Base-by-base conservation (phyloP, 2,797 vertebrate genomes). In the Lacerta bilineata region DNA sequence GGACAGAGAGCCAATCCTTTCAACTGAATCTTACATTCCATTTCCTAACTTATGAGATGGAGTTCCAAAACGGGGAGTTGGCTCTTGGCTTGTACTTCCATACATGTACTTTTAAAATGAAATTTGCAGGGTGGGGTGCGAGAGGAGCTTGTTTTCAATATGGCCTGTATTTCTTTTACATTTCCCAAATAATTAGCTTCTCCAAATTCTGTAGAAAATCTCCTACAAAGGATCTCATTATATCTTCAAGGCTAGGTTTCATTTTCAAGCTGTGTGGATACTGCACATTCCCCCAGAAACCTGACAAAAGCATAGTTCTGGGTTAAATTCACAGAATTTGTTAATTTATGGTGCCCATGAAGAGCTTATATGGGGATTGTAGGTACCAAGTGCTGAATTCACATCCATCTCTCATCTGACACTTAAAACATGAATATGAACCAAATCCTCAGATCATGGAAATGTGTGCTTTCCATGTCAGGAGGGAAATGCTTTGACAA, bases 361-460 rank as follows among this genome's bases (percentile, higher is more conserved):
- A n/a, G 50, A 75, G 71, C 33, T 59, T 79, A 61, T 80, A 74
- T n/a, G 80, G 66, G 36, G 61, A 41, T 8, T 33, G 20, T n/a
- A 72, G n/a, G 13, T 76, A 66, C 13, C 33, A 74, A 80, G n/a
- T 4, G 41, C 3, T n/a, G 76, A 89, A 66, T 50, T 85, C 50
- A 80, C 83, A 89, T 18, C 41, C 55, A 23, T 85, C 4, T 75
- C 33, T 85, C 83, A 80, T 80, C n/a, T 85, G 83, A 89, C 55
- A 66, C 78, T 75, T 81, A 64, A 39, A 66, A 46, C 50, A 85
- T 39, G 68, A 84, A 81, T 72, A 39, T 90, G 77, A 69, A 50
- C 71, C 17, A 61, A 46, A 50, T 59, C 61, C 61, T 88, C 23
- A 84, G 71, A 80, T 80, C 71, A 75, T 69, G 79, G 61, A 61